Conservation (phyloP, 2,888 invertebrate species). For the Cheiracanthium punctorium region DNA sequence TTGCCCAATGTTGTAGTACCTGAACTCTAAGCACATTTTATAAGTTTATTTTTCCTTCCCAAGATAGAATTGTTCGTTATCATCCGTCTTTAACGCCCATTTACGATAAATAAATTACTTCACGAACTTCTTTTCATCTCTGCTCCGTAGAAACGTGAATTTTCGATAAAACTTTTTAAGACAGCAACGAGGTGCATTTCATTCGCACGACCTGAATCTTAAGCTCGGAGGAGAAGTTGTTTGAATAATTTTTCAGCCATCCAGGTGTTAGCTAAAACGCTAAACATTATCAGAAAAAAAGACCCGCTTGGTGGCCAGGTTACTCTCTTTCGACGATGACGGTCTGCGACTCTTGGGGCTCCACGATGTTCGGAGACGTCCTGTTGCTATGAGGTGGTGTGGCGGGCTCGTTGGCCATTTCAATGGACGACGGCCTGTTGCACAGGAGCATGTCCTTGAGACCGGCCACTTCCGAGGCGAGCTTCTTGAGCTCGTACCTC, state of each 20-base stretch:
- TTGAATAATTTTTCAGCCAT: not conserved
- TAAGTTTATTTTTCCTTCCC: no score
- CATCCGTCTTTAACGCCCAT: no score
- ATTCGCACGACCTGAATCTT: no score
- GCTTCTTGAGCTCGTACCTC: slow-evolving; percentile 85
- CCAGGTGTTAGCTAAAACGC: not conserved
- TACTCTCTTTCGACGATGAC: slow-evolving; percentile 11
- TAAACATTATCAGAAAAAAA: no score
- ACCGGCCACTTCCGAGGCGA: slow-evolving; percentile 93
- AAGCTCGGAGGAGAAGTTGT: slow-evolving; percentile 5
- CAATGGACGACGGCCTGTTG: slow-evolving; percentile 54
- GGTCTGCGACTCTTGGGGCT: slow-evolving; percentile 16
- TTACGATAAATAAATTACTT: no score
- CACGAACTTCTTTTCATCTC: no score
- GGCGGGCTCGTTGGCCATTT: slow-evolving; percentile 9
- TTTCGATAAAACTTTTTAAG: no score
- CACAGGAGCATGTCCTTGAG: slow-evolving; percentile 80
- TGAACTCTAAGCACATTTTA: no score
- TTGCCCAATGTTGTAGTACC: no score
- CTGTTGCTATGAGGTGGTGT: slow-evolving; percentile 63
- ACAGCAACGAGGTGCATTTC: no score
- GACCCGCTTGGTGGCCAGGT: not conserved
- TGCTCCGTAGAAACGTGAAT: no score
- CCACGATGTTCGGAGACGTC: slow-evolving; percentile 56
- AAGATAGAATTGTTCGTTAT: no score